These are phyloP conservation scores for Bovichtus diacanthus DNA, from an alignment of 2,797 vertebrate species.

Conservation along the genomic window DNA sequence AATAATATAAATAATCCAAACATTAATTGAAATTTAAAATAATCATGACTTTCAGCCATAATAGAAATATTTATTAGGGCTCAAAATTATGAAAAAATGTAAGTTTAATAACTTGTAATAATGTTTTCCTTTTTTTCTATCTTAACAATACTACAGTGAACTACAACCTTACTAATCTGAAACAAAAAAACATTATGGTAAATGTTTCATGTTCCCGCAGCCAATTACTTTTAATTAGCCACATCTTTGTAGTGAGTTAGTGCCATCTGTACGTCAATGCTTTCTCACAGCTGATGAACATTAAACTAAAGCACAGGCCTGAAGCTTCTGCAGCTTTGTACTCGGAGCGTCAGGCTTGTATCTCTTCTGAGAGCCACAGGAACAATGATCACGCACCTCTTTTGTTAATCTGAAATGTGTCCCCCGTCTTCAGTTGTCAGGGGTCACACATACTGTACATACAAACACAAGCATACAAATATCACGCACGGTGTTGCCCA, in stretches of 20 bases:
- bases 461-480: not conserved
- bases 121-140: not conserved
- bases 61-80: not conserved
- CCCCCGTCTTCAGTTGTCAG: not conserved
- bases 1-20: not conserved
- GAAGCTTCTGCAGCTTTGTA: constrained; percentile 1
- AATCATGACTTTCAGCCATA: not conserved
- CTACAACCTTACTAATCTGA: not conserved
- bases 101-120: too few species aligned
- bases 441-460: not conserved
- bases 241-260: not conserved
- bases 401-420: constrained; percentile 2
- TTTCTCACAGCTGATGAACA: not conserved
- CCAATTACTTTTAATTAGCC: constrained; percentile 6
- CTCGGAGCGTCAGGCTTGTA: too few species aligned
- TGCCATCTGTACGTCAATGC: not conserved
- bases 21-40: not conserved
- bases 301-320: not conserved
- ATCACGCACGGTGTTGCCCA: not conserved
- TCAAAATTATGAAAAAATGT: not conserved
- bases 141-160: not conserved
- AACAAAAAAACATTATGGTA: not conserved
- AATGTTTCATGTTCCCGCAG: not conserved
- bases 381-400: not conserved
- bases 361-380: not conserved